A percentile compares a stretch with the other conserved stretches of the same genome.
These are phyloP conservation scores for Donacobius atricapilla DNA, from an alignment of 2,113 vertebrate species.

Conservation along the genomic window DNA sequence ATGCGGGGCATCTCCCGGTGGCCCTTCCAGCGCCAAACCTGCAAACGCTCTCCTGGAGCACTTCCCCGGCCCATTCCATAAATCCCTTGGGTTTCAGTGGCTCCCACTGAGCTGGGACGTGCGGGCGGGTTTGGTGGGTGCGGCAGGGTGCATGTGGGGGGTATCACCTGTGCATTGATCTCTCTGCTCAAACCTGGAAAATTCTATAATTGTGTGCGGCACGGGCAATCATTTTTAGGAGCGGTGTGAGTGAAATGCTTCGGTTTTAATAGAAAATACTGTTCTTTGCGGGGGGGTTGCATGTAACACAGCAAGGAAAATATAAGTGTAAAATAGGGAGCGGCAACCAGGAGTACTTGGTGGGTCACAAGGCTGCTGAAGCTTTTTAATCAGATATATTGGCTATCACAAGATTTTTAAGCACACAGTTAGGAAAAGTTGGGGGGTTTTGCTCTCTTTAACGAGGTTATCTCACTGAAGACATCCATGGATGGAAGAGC, in stretches of 20 bases:
- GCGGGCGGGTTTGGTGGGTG: fast-evolving
- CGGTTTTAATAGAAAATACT: background rate
- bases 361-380: background rate
- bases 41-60: fast-evolving
- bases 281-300: too few species aligned
- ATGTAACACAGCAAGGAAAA: background rate
- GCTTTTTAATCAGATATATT: background rate
- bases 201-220: fast-evolving
- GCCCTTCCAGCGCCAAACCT: background rate
- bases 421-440: background rate
- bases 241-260: background rate
- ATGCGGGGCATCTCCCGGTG: background rate
- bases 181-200: background rate
- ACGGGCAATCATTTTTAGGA: fast-evolving
- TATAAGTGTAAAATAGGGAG: background rate
- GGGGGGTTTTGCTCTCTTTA: too few species aligned
- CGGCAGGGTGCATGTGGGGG: background rate
- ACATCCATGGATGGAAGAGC: background rate
- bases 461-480: background rate
- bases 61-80: fast-evolving
- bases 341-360: background rate
- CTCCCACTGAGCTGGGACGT: fast-evolving
- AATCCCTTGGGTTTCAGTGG: too few species aligned
- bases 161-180: too few species aligned
- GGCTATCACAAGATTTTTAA: background rate